These are phyloP conservation scores for Nansenia antarctica DNA, from an alignment of 2,113 vertebrate species.

Conservation along the genomic window DNA sequence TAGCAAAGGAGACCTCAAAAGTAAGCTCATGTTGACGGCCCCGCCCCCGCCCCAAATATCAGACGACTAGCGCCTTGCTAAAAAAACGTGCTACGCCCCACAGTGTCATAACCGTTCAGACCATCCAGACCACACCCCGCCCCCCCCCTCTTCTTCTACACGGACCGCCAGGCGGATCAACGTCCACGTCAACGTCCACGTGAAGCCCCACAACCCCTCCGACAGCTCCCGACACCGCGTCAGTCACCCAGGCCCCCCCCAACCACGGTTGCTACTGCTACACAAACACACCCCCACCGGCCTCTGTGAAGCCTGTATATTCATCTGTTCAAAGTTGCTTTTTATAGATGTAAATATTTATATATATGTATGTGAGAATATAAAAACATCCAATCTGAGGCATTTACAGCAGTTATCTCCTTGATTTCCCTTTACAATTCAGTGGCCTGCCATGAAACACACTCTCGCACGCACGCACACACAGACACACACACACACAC, in stretches of 20 bases:
- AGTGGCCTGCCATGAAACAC: conserved; percentile 85
- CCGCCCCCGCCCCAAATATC: conserved; percentile 3
- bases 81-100: conserved; percentile 31
- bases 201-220: conserved; percentile 44
- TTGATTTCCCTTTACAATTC: conserved; percentile 90
- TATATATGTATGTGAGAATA: conserved; percentile 70
- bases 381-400: conserved; percentile 84
- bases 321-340: conserved; percentile 69
- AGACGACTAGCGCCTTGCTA: conserved; percentile 17
- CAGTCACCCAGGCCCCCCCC: conserved; percentile 41
- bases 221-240: conserved; percentile 52
- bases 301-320: conserved; percentile 62
- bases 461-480: conserved; percentile 30
- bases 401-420: conserved; percentile 94
- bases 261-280: conserved; percentile 55
- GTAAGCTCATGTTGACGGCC: conserved; percentile 29
- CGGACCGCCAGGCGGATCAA: conserved; percentile 31
- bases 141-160: conserved; percentile 31
- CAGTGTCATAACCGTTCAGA: conserved; percentile 48
- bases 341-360: conserved; percentile 74
- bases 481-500: conserved; percentile 35
- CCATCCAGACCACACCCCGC: too few relatives aligned
- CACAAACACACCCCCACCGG: conserved; percentile 60
- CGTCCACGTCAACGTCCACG: conserved; percentile 9
- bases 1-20: conserved; percentile 44